Percentiles rank a stretch among this genome's conserved stretches.
These are phyloP conservation scores for Drosophila macrospina DNA, from an alignment of 2,888 invertebrate genomes.

Conservation along the genomic window DNA sequence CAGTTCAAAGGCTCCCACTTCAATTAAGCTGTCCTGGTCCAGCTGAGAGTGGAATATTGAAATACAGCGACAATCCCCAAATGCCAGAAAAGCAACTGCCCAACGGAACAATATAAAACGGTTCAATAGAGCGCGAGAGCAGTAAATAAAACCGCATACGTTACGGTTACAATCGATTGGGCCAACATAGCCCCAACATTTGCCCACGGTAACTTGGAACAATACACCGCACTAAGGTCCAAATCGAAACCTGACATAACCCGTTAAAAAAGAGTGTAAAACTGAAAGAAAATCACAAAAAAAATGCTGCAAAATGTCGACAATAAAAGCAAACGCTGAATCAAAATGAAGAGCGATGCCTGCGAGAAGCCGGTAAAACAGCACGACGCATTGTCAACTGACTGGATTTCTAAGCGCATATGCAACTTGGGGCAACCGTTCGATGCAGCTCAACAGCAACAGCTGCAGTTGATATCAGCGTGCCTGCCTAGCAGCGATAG, in stretches of 20 bases:
- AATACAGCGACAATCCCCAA: constrained; percentile 37
- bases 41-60: constrained; percentile 36
- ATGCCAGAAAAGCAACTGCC: constrained; percentile 37
- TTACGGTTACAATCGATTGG: constrained; percentile 59
- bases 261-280: constrained; percentile 11
- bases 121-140: constrained; percentile 51
- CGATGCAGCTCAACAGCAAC: neutral
- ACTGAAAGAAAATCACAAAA: neutral
- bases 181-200: constrained; percentile 24
- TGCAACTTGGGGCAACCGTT: constrained; percentile 9
- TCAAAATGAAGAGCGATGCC: constrained; percentile 51
- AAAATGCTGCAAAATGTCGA: neutral
- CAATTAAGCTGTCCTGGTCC: constrained; percentile 17
- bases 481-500: neutral
- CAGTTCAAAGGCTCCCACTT: constrained; percentile 9
- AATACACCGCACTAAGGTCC: constrained; percentile 62
- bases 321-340: constrained; percentile 37
- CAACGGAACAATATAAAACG: constrained; percentile 63
- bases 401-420: constrained; percentile 16
- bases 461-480: constrained; percentile 19
- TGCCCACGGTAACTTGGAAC: constrained; percentile 54
- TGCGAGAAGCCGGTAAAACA: constrained; percentile 55
- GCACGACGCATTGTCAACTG: constrained; percentile 37
- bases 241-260: constrained; percentile 40
- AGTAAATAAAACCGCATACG: constrained; percentile 64